Evolutionary conservation across 2,113 vertebrate species (phyloP).

Genomic region (Cryptotis parvus): DNA sequence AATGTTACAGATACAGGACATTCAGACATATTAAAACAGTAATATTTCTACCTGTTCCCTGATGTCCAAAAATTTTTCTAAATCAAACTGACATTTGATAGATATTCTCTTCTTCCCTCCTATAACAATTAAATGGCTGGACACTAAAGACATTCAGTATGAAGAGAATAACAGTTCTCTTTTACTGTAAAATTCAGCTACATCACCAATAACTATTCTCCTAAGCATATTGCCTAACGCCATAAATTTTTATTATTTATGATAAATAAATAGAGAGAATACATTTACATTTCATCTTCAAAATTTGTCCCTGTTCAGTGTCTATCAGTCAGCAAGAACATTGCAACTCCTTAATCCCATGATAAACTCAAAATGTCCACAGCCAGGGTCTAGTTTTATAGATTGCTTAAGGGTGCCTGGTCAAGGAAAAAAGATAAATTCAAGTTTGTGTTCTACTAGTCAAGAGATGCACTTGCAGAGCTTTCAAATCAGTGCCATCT

Average conservation of each 20-base stretch:
- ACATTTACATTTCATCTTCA: constrained; percentile 8
- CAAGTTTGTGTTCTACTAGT: neutral
- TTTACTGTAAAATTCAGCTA: neutral
- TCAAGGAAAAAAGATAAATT: neutral
- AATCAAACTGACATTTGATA: neutral
- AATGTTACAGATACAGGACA: constrained; percentile 23
- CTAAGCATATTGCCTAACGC: neutral
- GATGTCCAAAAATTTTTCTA: constrained; percentile 31
- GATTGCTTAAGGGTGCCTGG: constrained; percentile 7
- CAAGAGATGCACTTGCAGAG: neutral
- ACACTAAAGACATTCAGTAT: neutral
- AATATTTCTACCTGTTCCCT: constrained; percentile 32
- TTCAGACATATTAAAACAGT: neutral
- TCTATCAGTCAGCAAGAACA: neutral
- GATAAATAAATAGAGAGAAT: no score
- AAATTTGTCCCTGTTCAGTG: neutral
- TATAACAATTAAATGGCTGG: neutral
- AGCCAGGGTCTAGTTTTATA: neutral
- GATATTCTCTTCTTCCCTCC: neutral
- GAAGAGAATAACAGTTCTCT: neutral
- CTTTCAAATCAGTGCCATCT: neutral
- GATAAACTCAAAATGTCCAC: neutral
- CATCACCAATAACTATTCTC: neutral
- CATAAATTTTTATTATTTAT: no score
- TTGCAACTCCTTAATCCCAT: neutral